Base-by-base conservation (phyloP, 2,888 invertebrate genomes). In the Tribolium freemani region DNA sequence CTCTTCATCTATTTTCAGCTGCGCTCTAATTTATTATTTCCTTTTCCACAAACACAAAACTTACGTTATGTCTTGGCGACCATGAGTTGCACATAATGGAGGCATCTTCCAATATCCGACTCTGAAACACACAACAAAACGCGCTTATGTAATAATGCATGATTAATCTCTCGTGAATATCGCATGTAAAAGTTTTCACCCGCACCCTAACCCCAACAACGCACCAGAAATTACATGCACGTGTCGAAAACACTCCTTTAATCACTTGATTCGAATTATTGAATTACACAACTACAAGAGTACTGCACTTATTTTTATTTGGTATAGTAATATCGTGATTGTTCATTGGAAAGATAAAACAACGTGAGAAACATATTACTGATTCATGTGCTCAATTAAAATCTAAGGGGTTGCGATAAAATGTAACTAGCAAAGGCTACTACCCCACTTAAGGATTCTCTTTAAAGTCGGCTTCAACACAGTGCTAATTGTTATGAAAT, bases 81-180 rank as follows among this genome's bases (percentile, higher is more conserved):
- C 95, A 95, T 75, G 95, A 94, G 89, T 95, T 95, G 91, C 95
- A 95, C 93, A 95, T 93, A 86, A 95, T 91, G 83, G 95, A 94
- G 79, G 94, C 94, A 88, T 95, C 95, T 88, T 95, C 95, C 88
- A 95, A 89, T 88, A 95, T 94, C 86, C 95, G 94, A 88, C 93
- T 94, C 95, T 95, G 94, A 80, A 93, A 93, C 85, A 80, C 38
- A 38, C 38, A 38, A n/a, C n/a, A n/a, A 38, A 38, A 87, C 75
- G 73, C 70, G 72, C 69, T 73, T 16, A 72, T 64, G 57, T 51
- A 58, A 5, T 26, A 31, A 60, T 69, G 30, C 44, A 51, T 60
- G 50, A 45, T 53, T 69, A 69, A 69, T 69, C 60, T 45, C 69
- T 53, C 21, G 58, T 69, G 60, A 11, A 60, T 69, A 60, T 71